Base-by-base conservation (phyloP, 2,797 vertebrate genomes). In the Amblyopsis hoosieri region DNA sequence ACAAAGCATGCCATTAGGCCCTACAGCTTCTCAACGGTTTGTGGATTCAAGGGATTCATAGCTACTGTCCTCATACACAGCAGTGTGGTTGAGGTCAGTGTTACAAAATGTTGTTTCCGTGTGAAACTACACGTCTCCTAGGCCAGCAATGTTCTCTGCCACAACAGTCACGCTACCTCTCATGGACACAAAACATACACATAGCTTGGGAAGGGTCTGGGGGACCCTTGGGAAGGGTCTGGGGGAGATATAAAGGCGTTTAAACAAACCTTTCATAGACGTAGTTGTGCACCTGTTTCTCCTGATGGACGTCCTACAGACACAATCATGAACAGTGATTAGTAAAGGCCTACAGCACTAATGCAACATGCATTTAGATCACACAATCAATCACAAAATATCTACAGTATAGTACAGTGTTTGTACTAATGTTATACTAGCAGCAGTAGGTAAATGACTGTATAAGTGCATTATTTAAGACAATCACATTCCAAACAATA, bases 241-340 rank as follows among this genome's bases (percentile, higher is more conserved):
- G 19, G 7, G 54, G 37, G 13, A 55, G 31, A n/a, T 37, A 33
- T 33, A 37, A n/a, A 55, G 54, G 23, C 1, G 13, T 55, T 55
- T 37, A 12, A 53, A 79, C 81, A 42, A 54, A 93, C 92, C 92
- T 93, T 87, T 93, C 93, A 70, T 89, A 91, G 5, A 83, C 63
- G 57, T 78, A 90, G 72, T 68, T 90, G 56, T 85, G 83, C 31
- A 83, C 53, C 1, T 80, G 62, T 81, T 85, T 91, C 17, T 92
- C 91, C 46, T 75, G 88, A 49, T 82, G 46, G 46, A 76, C 75
- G 53, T 92, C 92, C 92, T 93, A 69, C 52, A 73, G 54, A 62
- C 12, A 62, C 53, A 75, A 69, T 72, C 75, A 71, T 2, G 33
- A 3, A 7, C 11, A 60, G 9, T 29, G 48, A 7, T 0, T 15